These are phyloP conservation scores for Sitta europaea DNA, from an alignment of 2,113 vertebrate species.

Conservation along the genomic window DNA sequence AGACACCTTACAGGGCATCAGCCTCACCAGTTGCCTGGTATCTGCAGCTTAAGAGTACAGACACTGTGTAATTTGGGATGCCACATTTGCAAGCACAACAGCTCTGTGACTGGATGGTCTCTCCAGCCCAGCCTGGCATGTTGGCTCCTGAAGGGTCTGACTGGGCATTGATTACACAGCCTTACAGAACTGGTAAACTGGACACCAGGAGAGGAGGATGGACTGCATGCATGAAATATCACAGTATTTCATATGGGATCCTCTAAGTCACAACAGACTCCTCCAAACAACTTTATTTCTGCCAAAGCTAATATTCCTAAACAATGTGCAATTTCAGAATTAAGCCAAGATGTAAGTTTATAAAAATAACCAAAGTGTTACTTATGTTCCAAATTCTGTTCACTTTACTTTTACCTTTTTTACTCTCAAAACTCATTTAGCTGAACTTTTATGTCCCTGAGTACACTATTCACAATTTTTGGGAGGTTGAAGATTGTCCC, in stretches of 20 bases:
- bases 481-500: background rate
- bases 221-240: background rate
- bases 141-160: background rate
- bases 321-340: background rate
- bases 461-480: background rate
- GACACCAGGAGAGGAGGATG: background rate
- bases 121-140: rapidly evolving
- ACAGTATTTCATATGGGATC: background rate
- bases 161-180: background rate
- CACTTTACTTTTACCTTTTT: background rate
- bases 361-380: background rate
- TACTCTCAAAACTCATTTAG: background rate
- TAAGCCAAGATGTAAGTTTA: background rate
- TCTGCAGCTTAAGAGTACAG: background rate
- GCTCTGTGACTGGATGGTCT: background rate
- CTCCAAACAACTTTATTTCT: background rate
- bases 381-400: background rate
- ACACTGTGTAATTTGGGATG: background rate
- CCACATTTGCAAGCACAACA: background rate
- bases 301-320: background rate
- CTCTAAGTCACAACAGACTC: background rate
- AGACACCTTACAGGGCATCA: background rate
- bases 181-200: background rate
- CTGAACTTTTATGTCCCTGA: background rate
- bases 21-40: background rate